These are phyloP conservation scores for Drosophila tsacasi DNA, from an alignment of 1,140 invertebrate species.

Conservation along the genomic window DNA sequence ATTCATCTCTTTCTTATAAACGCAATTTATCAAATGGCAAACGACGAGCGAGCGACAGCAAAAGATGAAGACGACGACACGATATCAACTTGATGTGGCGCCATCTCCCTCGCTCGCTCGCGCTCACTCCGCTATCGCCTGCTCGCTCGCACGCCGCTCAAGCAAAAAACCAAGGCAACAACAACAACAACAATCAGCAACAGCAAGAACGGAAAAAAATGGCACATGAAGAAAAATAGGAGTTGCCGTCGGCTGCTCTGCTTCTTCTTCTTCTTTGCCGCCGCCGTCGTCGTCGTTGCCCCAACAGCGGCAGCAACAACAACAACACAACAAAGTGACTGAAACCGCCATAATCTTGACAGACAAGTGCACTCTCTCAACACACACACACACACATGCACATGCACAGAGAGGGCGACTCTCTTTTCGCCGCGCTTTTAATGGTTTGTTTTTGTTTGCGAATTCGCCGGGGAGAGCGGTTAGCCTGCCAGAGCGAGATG, in stretches of 20 bases:
- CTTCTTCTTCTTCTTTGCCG: conserved; percentile 17
- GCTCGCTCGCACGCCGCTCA: conserved; percentile 43
- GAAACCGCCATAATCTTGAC: conserved; percentile 82
- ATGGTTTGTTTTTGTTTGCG: conserved; percentile 77
- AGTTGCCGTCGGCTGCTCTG: conserved; percentile 73
- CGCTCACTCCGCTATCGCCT: conserved; percentile 5
- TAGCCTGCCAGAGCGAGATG: conserved; percentile 21
- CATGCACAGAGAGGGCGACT: not conserved
- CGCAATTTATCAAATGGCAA: conserved; percentile 85
- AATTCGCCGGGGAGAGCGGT: conserved; percentile 68
- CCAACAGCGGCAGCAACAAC: conserved; percentile 10
- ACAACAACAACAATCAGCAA: conserved; percentile 3
- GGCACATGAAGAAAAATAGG: conserved; percentile 81
- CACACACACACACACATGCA: conserved; percentile 5
- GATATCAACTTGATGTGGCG: conserved; percentile 71
- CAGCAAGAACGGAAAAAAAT: conserved; percentile 53
- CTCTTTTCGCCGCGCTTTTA: conserved; percentile 58
- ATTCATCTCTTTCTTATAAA: conserved; percentile 85
- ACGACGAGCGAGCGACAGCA: conserved; percentile 84
- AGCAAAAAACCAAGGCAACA: conserved; percentile 43
- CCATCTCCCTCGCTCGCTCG: conserved; percentile 42
- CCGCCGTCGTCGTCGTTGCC: conserved; percentile 12
- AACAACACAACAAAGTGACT: conserved; percentile 46
- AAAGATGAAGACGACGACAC: conserved; percentile 84
- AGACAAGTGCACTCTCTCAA: conserved; percentile 72